Conservation (phyloP, 2,113 vertebrate genomes). For the Edolisoma coerulescens region DNA sequence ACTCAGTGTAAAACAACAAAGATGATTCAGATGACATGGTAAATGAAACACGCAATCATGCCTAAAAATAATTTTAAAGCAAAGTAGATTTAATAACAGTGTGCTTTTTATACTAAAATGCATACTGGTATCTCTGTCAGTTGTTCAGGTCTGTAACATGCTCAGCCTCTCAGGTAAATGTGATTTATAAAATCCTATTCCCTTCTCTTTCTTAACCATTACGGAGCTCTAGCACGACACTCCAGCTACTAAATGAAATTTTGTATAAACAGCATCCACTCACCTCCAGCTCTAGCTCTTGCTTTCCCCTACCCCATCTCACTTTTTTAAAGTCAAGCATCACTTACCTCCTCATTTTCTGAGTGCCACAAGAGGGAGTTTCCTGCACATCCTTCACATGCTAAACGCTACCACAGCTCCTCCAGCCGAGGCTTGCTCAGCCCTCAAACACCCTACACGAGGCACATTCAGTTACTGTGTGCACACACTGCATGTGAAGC, state of each 20-base stretch:
- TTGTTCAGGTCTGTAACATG: background rate
- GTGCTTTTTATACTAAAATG: background rate
- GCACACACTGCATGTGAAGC: background rate
- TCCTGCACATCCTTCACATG: background rate
- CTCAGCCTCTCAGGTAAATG: background rate
- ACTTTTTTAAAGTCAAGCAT: background rate
- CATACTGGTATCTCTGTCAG: background rate
- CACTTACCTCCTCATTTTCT: background rate
- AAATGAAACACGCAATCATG: background rate
- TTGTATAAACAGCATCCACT: background rate
- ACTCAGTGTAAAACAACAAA: background rate
- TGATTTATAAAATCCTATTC: background rate
- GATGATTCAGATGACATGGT: background rate
- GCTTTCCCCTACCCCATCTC: background rate
- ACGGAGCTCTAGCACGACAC: rapidly evolving
- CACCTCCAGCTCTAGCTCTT: background rate
- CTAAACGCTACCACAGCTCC: background rate
- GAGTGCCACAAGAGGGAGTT: background rate
- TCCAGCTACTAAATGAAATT: background rate
- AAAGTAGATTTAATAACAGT: background rate
- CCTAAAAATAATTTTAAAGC: background rate
- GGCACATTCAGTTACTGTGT: background rate
- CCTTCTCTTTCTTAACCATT: background rate
- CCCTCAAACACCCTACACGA: background rate
- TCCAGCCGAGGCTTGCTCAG: background rate